Evolutionary conservation across 1,140 invertebrate species (phyloP).

Genomic region (Aphis craccivora): DNA sequence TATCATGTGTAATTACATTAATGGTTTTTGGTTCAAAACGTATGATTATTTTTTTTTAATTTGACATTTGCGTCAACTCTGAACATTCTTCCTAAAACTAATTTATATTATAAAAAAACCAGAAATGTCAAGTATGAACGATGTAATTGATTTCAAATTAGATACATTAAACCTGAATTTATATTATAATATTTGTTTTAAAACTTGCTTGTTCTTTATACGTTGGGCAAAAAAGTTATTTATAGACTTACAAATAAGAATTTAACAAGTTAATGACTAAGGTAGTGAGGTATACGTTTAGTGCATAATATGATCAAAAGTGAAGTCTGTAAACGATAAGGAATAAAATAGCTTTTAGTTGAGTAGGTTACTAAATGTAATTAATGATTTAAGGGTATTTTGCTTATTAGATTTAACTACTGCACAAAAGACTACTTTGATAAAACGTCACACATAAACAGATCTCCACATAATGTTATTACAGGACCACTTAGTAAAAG

Average conservation of each 20-base stretch:
- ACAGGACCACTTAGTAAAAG: neutral
- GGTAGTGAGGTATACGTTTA: neutral
- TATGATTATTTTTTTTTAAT: neutral
- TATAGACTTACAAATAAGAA: neutral
- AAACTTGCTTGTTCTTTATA: neutral
- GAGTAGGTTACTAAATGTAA: neutral
- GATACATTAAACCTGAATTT: neutral
- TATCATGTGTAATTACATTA: neutral
- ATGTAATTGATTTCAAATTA: neutral
- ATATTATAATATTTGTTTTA: neutral
- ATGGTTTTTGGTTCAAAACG: neutral
- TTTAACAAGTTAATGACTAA: neutral
- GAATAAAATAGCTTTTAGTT: neutral
- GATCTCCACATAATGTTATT: neutral
- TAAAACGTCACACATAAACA: neutral
- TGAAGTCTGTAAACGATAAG: neutral
- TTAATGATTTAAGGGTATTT: slow-evolving; percentile 2
- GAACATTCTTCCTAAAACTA: neutral
- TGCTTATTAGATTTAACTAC: neutral
- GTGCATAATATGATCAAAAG: neutral
- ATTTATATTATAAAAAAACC: neutral
- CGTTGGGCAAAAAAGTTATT: neutral
- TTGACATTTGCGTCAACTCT: neutral
- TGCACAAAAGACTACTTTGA: slow-evolving; percentile 20
- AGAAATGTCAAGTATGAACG: neutral